Conservation (phyloP, 2,797 vertebrate species). For the Vipera latastei region DNA sequence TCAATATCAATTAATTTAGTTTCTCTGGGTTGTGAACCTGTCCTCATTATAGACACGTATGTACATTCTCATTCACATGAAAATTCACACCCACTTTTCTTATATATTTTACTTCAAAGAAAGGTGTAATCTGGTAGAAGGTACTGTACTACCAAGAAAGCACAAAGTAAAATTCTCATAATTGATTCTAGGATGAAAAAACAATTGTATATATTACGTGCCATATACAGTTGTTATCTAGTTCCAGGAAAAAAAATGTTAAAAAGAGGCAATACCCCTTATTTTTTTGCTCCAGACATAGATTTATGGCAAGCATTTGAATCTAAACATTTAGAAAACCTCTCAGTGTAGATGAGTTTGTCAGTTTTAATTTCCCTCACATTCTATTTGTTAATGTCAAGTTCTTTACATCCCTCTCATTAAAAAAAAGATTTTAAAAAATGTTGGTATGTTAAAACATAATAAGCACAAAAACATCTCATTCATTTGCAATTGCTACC, state of each 20-base stretch:
- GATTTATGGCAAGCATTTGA: neutral
- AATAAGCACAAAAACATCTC: neutral
- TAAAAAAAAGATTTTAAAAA: neutral
- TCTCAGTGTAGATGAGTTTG: neutral
- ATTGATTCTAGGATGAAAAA: neutral
- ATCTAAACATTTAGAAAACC: neutral
- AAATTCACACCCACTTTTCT: neutral
- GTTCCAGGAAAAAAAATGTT: neutral
- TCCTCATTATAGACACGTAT: neutral
- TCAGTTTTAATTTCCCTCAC: neutral
- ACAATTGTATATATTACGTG: neutral
- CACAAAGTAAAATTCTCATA: neutral
- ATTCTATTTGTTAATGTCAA: neutral
- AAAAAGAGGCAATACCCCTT: neutral
- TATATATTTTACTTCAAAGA: neutral
- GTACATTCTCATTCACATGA: neutral
- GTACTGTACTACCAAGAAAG: neutral
- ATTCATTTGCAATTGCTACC: neutral
- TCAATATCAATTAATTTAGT: neutral
- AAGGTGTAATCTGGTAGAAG: neutral
- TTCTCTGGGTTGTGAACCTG: neutral
- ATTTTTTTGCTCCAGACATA: neutral
- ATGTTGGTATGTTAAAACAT: neutral
- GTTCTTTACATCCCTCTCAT: neutral
- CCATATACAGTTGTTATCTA: neutral